A percentile compares a stretch with the other conserved stretches of the same genome.
Conservation (phyloP, 1,140 invertebrate species). For the Heliconius eleuchia region DNA sequence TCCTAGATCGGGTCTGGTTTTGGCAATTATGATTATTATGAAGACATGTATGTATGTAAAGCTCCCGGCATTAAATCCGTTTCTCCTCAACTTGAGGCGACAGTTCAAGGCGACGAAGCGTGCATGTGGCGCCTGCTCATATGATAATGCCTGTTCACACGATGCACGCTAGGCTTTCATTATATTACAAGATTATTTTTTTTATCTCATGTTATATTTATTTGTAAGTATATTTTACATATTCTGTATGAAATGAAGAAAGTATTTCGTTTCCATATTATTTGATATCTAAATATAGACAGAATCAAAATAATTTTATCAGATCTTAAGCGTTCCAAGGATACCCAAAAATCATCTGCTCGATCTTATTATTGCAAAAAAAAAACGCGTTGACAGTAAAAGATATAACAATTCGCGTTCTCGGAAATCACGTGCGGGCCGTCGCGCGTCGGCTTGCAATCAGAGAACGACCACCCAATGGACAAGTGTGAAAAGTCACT, state of each 20-base stretch:
- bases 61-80: slow-evolving; percentile 61
- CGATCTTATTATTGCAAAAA: slow-evolving; percentile 24
- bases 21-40: slow-evolving; percentile 55
- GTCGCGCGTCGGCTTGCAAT: slow-evolving; percentile 12
- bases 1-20: slow-evolving; percentile 63
- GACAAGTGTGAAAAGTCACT: slow-evolving; percentile 39
- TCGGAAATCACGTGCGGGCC: slow-evolving; percentile 34
- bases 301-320: not conserved
- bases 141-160: slow-evolving; percentile 38
- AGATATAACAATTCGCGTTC: slow-evolving; percentile 29
- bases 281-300: not conserved
- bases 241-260: not conserved
- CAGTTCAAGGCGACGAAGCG: slow-evolving; percentile 65
- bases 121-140: slow-evolving; percentile 44
- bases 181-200: not conserved
- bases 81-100: slow-evolving; percentile 57
- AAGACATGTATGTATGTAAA: slow-evolving; percentile 37
- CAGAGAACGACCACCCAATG: slow-evolving; percentile 36
- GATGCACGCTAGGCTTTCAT: slow-evolving; percentile 12
- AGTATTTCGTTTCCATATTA: not conserved
- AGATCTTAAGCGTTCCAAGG: not conserved
- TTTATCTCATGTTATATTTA: not conserved
- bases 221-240: not conserved
- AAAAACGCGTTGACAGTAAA: slow-evolving; percentile 20
- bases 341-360: slow-evolving; percentile 15